phyloP scores from a whole-genome alignment of 2,888 invertebrate genomes.

The Xanthostigma xanthostigma region DNA sequence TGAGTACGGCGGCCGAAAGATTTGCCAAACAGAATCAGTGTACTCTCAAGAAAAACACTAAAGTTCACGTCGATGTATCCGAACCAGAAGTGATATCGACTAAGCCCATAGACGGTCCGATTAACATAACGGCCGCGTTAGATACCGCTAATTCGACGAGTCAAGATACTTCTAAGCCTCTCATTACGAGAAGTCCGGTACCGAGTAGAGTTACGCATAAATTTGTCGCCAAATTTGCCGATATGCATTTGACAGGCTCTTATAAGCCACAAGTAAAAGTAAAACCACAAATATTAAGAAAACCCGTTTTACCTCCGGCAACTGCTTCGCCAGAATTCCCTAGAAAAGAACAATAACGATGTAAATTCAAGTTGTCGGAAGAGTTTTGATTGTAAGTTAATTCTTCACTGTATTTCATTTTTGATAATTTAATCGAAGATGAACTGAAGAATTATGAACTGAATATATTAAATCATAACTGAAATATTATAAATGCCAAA shows the following conservation, averaged over 20 bases:
- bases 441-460: no score
- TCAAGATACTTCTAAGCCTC: constrained; percentile 21
- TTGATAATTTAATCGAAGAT: no score
- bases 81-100: not conserved
- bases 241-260: constrained; percentile 45
- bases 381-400: no score
- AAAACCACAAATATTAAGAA: constrained; percentile 67
- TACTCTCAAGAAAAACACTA: constrained; percentile 56
- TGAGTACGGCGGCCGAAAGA: constrained; percentile 59
- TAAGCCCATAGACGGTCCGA: constrained; percentile 12
- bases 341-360: constrained; percentile 4
- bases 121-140: constrained; percentile 15
- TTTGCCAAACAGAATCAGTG: constrained; percentile 68
- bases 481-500: no score
- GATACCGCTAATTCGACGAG: constrained; percentile 19
- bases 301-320: constrained; percentile 38
- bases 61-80: constrained; percentile 16
- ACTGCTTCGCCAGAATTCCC: constrained; percentile 18
- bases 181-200: constrained; percentile 29
- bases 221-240: constrained; percentile 47
- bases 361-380: no score
- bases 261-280: constrained; percentile 62
- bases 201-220: constrained; percentile 45
- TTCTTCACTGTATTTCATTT: no score
- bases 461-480: no score